Conservation (phyloP, 2,888 invertebrate species). For the Leptopterna dolabrata region DNA sequence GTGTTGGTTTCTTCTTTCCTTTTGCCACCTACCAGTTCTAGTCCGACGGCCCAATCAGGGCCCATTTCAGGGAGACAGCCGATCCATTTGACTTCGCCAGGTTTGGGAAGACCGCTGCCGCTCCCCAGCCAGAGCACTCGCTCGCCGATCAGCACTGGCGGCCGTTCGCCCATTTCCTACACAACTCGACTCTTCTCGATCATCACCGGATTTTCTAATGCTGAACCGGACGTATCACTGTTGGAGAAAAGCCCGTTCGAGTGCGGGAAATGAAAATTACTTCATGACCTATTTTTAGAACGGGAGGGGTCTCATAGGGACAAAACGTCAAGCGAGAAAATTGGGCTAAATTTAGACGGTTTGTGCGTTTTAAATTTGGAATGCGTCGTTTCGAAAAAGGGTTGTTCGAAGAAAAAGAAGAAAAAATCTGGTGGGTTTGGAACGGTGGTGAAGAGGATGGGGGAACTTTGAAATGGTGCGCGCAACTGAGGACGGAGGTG, state of each 20-base stretch:
- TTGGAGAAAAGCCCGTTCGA: neutral
- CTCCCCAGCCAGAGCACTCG: constrained; percentile 69
- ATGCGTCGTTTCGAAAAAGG: neutral
- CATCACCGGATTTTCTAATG: neutral
- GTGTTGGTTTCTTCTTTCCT: neutral
- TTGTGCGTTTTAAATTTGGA: constrained; percentile 27
- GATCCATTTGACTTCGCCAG: constrained; percentile 69
- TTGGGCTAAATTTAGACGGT: neutral
- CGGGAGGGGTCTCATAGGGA: neutral
- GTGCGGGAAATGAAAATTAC: neutral
- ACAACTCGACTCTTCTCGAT: neutral
- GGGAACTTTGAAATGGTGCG: constrained; percentile 47
- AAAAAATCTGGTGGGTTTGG: neutral
- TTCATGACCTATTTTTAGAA: constrained; percentile 13
- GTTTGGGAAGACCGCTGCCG: constrained; percentile 69
- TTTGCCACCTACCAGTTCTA: constrained; percentile 69
- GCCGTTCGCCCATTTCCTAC: constrained; percentile 40
- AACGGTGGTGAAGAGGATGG: constrained; percentile 24
- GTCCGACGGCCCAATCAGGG: constrained; percentile 69
- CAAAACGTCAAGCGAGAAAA: constrained; percentile 2
- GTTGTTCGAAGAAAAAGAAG: neutral
- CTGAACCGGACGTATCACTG: neutral
- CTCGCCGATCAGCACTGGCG: constrained; percentile 67
- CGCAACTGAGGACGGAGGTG: constrained; percentile 19
- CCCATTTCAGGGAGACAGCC: constrained; percentile 69